Evolutionary conservation across 2,113 vertebrate genomes (phyloP).

Genomic region (Coreoperca whiteheadi): DNA sequence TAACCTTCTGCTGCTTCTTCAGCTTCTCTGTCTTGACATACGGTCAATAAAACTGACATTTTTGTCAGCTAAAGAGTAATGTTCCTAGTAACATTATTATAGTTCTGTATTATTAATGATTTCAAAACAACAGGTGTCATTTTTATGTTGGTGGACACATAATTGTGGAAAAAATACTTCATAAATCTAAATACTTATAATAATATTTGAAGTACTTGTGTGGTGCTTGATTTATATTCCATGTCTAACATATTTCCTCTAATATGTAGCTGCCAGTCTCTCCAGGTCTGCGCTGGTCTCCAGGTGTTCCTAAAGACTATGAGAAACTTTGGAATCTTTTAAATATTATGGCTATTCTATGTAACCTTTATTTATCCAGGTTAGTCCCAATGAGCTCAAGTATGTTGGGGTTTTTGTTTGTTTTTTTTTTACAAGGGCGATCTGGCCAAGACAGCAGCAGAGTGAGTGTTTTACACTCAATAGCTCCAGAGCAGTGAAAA

Average conservation of each 20-base stretch:
- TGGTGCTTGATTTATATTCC: conserved; percentile 1
- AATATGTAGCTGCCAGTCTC: not conserved
- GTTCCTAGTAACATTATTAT: not conserved
- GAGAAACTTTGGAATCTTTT: not conserved
- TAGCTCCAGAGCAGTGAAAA: conserved; percentile 10
- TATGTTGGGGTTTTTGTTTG: not conserved
- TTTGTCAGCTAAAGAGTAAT: not conserved
- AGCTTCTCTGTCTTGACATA: not conserved
- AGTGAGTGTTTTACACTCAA: conserved; percentile 25
- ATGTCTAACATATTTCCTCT: not conserved
- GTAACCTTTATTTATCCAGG: not conserved
- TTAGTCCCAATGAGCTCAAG: conserved; percentile 4
- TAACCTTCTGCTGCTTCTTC: not conserved
- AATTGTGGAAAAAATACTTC: not conserved
- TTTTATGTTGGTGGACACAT: not conserved
- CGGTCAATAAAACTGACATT: not conserved
- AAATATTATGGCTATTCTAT: conserved; percentile 1
- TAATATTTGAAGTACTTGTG: not conserved
- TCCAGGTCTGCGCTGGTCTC: not conserved
- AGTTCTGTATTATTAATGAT: not conserved
- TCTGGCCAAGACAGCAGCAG: conserved; percentile 39
- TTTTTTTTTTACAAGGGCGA: not conserved
- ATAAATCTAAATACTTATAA: not conserved
- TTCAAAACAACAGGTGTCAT: not conserved
- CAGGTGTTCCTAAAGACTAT: not conserved